A percentile compares a stretch with the other conserved stretches of the same genome.
Evolutionary conservation across 2,888 invertebrate genomes (phyloP).

Genomic region (Amiota communis): DNA sequence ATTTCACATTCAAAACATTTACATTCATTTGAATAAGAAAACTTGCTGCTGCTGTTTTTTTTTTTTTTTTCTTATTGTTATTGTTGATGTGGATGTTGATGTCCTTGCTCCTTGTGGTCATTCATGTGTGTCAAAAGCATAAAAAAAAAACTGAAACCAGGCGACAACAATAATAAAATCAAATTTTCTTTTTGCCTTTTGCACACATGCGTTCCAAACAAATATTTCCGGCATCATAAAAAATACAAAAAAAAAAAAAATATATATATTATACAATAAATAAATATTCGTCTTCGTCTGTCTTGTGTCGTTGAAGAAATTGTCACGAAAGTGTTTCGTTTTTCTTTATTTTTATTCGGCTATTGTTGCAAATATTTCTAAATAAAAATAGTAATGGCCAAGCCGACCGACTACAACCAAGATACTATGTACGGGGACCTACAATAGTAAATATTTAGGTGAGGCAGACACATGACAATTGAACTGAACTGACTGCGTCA

Average conservation of each 20-base stretch:
- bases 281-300: conserved; percentile 17
- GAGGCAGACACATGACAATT: too few species aligned
- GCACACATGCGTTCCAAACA: conserved; percentile 6
- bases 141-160: conserved; percentile 37
- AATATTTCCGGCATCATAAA: conserved; percentile 37
- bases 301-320: conserved; percentile 40
- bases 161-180: conserved; percentile 14
- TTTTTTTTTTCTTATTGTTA: too few species aligned
- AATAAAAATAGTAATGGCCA: too few species aligned
- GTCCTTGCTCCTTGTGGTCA: conserved; percentile 43
- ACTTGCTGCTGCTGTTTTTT: too few species aligned
- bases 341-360: not conserved
- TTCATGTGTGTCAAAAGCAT: conserved; percentile 66
- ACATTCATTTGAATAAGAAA: too few species aligned
- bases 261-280: too few species aligned
- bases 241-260: conserved; percentile 1
- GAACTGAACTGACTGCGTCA: too few species aligned
- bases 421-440: too few species aligned
- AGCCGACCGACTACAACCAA: too few species aligned
- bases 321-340: conserved; percentile 44
- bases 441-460: too few species aligned
- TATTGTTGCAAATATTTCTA: not conserved
- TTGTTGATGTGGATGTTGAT: too few species aligned
- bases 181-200: conserved; percentile 52
- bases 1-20: too few species aligned